Evolutionary conservation across 2,797 vertebrate species (phyloP).

Genomic region (Taeniopygia guttata): DNA sequence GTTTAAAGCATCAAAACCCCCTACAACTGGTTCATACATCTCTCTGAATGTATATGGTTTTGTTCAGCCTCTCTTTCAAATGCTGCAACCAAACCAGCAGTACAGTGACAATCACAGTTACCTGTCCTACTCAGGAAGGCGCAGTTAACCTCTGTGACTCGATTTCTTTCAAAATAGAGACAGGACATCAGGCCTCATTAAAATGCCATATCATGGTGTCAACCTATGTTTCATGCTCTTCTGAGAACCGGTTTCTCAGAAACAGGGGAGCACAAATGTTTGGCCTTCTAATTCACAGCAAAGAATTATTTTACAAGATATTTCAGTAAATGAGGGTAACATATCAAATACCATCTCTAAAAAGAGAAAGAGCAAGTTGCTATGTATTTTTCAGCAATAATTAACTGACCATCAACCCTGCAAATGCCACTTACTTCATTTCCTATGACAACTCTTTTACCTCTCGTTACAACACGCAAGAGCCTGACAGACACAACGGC

Average conservation of each 20-base stretch:
- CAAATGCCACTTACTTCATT: background rate
- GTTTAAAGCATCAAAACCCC: background rate
- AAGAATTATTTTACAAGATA: conserved; percentile 22
- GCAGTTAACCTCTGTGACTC: background rate
- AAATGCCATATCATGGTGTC: background rate
- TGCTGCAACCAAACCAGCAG: background rate
- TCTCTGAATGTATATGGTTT: background rate
- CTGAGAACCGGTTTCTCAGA: conserved; percentile 18
- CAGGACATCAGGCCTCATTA: background rate
- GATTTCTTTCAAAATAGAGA: background rate
- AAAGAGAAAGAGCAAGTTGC: conserved; percentile 40
- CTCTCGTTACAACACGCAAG: background rate
- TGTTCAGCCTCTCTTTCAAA: background rate
- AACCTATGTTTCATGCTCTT: background rate
- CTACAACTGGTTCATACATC: background rate
- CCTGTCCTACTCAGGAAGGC: background rate
- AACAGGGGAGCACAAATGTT: conserved; percentile 2
- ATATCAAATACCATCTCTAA: conserved; percentile 2
- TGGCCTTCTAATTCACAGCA: background rate
- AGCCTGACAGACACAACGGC: background rate
- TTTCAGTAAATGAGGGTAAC: conserved; percentile 10
- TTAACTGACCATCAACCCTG: conserved; percentile 29
- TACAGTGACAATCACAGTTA: background rate
- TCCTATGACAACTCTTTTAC: background rate
- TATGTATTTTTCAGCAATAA: conserved; percentile 64